Conservation (phyloP, 2,888 invertebrate species). For the Ichneumon xanthorius region DNA sequence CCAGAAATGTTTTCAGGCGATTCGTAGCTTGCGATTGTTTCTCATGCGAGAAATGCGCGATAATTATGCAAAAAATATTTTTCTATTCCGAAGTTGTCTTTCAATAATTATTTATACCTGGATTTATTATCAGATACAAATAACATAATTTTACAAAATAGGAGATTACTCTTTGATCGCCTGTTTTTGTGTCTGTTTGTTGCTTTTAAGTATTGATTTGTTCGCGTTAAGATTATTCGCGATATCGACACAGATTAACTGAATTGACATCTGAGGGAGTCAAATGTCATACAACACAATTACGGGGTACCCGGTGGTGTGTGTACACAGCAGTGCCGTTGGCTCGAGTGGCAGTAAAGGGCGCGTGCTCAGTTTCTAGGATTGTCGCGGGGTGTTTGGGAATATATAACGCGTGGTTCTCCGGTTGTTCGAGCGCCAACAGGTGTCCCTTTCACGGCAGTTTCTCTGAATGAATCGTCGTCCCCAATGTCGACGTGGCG, state of each 20-base stretch:
- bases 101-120: background rate
- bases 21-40: background rate
- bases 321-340: constrained; percentile 24
- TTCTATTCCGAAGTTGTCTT: background rate
- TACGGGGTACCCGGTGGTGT: constrained; percentile 40
- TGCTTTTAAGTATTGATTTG: background rate
- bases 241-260: background rate
- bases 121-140: background rate
- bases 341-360: constrained; percentile 66
- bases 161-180: background rate
- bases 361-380: constrained; percentile 81
- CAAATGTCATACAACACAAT: constrained; percentile 50
- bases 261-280: constrained; percentile 19
- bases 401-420: constrained; percentile 55
- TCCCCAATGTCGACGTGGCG: constrained; percentile 76
- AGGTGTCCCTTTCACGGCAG: constrained; percentile 85
- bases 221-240: background rate
- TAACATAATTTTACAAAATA: background rate
- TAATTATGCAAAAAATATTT: background rate
- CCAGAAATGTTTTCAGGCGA: background rate
- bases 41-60: background rate
- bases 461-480: constrained; percentile 85
- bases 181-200: background rate
- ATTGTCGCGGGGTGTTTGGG: constrained; percentile 78
- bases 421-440: constrained; percentile 79